Evolutionary conservation across 2,888 invertebrate genomes (phyloP), one percentile per base, ranked within the genome.

Genomic region (Ligdia adustata): DNA sequence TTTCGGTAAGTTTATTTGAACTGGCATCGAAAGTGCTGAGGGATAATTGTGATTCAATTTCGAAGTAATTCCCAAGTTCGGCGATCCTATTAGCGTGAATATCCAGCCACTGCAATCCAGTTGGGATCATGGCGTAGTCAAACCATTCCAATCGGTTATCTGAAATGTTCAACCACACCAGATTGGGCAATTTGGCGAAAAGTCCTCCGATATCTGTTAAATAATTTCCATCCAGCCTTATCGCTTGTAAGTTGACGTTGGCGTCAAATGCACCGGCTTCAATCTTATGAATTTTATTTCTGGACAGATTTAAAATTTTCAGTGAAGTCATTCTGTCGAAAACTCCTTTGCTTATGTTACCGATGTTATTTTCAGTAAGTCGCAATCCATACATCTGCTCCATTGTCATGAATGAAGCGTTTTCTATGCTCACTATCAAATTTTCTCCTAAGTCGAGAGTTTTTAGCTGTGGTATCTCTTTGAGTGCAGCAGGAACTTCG

Each of bases 371-470:
- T 83, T 96, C 95, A 15, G 96, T 96, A 49, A 98, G 84, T 66
- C 96, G 91, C 47, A 98, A 88, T 12, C 96, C 95, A 70, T 95
- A 95, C 75, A 98, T 92, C 70, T 95, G 94, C 64, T 93, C 92
- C 92, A 97, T 92, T 60, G 94, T 93, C 76, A 93, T 92, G 71
- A 97, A 95, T n/a, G 95, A 95, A 45, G 94, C 93, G 74, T 95
- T 95, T 64, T 93, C 94, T 64, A 97, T 92, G 61, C 92, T 92
- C 38, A 93, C 92, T 66, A 98, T 95, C 70, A 94, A 93, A 83
- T 97, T 98, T 84, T 96, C 95, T 15, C 96, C 96, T 60, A 98
- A 91, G 82, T 97, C 96, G 52, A 98, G 88, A 11, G 95, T 94
- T 79, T 94, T 94, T 49, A 97, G 82, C 69, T 94, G 92, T 31